Conservation (phyloP, 2,888 invertebrate species). For the Cosmia trapezina region DNA sequence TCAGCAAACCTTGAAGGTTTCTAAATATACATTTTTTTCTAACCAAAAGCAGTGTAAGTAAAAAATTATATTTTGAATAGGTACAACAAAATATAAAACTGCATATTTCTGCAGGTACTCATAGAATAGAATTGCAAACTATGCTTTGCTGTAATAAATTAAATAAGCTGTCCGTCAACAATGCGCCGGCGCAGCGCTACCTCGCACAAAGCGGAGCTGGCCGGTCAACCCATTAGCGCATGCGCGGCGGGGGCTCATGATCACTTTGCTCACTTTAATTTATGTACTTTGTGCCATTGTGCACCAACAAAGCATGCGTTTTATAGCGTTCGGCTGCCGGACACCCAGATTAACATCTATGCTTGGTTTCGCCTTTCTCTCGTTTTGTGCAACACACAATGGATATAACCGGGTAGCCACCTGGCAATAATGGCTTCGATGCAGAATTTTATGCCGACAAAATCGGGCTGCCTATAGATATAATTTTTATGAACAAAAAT, state of each 20-base stretch:
- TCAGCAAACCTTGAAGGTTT: not conserved
- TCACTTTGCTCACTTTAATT: constrained; percentile 88
- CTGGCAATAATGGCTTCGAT: constrained; percentile 83
- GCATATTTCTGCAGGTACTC: constrained; percentile 42
- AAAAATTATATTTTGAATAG: constrained; percentile 3
- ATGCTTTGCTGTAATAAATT: constrained; percentile 67
- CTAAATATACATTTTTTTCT: not conserved
- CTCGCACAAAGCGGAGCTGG: constrained; percentile 63
- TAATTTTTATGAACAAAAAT: constrained; percentile 7
- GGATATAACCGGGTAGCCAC: constrained; percentile 82
- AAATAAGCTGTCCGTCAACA: constrained; percentile 67
- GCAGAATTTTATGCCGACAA: constrained; percentile 72
- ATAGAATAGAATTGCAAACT: constrained; percentile 43
- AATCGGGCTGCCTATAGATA: constrained; percentile 35
- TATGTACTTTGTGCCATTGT: constrained; percentile 90
- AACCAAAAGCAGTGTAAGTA: not conserved
- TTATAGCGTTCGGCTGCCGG: constrained; percentile 88
- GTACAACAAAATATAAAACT: constrained; percentile 7
- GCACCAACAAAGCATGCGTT: constrained; percentile 74
- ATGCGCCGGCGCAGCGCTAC: constrained; percentile 50
- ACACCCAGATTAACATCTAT: constrained; percentile 90
- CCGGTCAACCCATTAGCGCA: constrained; percentile 88
- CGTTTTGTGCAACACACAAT: constrained; percentile 89
- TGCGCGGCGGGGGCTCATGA: constrained; percentile 87
- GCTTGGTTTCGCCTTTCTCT: constrained; percentile 85